phyloP scores from a whole-genome alignment of 2,888 invertebrate species.

The Axea sp. region DNA sequence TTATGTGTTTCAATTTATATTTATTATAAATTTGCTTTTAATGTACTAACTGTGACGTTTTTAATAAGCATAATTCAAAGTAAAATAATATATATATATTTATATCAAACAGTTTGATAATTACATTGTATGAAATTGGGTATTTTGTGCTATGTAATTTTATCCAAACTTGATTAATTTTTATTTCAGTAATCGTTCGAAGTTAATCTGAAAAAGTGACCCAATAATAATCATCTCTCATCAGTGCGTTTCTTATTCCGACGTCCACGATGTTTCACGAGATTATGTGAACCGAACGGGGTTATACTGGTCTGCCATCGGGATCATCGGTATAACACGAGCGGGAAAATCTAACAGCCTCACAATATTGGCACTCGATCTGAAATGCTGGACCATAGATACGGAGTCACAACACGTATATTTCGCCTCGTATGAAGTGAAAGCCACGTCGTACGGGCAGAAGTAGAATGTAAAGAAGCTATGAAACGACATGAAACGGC shows the following conservation, averaged over 20 bases:
- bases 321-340: conserved; percentile 28
- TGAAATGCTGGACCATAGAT: conserved; percentile 60
- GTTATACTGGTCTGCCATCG: conserved; percentile 21
- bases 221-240: too few relatives aligned
- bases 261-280: conserved; percentile 13
- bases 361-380: conserved; percentile 50
- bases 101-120: too few relatives aligned
- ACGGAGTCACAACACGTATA: conserved; percentile 47
- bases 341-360: conserved; percentile 50
- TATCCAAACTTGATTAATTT: too few relatives aligned
- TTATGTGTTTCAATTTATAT: too few relatives aligned
- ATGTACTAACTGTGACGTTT: too few relatives aligned
- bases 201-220: too few relatives aligned
- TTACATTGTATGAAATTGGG: too few relatives aligned
- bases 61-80: too few relatives aligned
- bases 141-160: too few relatives aligned
- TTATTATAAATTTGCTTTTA: too few relatives aligned
- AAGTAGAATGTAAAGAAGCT: conserved; percentile 66
- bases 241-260: neutral
- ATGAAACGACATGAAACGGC: conserved; percentile 60
- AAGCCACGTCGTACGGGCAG: conserved; percentile 62
- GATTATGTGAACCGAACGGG: conserved; percentile 23
- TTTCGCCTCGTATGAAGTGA: conserved; percentile 62
- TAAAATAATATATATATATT: too few relatives aligned
- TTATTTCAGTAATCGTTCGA: too few relatives aligned